Evolutionary conservation across 2,888 invertebrate species (phyloP), one percentile per base, ranked within the genome.

Genomic region (Darwinula stevensoni): DNA sequence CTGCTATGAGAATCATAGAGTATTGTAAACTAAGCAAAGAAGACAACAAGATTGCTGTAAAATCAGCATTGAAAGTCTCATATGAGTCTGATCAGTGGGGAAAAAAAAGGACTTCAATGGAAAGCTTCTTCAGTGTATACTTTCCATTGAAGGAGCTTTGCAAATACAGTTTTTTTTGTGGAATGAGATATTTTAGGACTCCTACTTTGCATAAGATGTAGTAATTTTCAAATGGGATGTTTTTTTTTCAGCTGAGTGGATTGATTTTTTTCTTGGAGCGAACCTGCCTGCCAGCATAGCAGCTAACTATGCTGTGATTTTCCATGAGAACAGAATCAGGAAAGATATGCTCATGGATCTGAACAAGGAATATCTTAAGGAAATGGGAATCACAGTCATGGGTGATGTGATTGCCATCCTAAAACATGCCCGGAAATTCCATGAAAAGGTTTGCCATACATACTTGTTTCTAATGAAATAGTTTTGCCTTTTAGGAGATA

Each of bases 301-400:
- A 1, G 72, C 73, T 0, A 68, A 67, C 35, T 80, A 84, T 51
- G 78, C 82, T 0, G 62, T 76, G 14, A 68, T 70, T 4, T 84
- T 84, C 47, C 65, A 69, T 0, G 74, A 78, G 45, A 75, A 84
- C 50, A 60, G 82, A 16, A 84, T 84, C 36, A 67, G 70, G 45
- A 65, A 63, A 39, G 70, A 75, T 41, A 82, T 82, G 82, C 48
- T 84, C 32, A 54, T 69, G 38, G 82, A 84, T 41, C 54, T 84
- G 11, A 76, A 69, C 41, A 78, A 78, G 43, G 78, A 82, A 40
- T 74, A 76, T 45, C 52, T 84, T 2, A 62, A 67, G 34, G 80
- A 80, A 41, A 80, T 84, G 78, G 78, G 76, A 1, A 74, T 84
- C 17, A 61, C 63, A 6, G 46, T 60, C 16, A 58, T 66, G 51